Percentiles rank a stretch among this genome's conserved stretches.
Conservation (phyloP, 2,888 invertebrate species). For the Kuschelorhynchus macadamiae region DNA sequence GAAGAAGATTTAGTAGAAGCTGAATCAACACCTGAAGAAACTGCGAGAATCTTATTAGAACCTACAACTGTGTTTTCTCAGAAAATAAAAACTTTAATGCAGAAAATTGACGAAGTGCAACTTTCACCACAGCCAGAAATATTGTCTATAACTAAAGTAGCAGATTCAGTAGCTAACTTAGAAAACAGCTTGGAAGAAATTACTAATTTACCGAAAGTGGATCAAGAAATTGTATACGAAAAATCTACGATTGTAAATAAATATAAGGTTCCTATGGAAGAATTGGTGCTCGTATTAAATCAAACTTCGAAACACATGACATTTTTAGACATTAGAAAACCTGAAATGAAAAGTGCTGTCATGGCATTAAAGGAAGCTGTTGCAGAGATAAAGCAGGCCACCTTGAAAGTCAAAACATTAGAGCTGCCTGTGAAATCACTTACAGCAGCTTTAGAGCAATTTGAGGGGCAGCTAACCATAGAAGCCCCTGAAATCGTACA, state of each 20-base stretch:
- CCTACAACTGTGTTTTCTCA: too few species aligned
- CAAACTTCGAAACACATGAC: conserved; percentile 34
- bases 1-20: conserved; percentile 11
- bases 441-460: conserved; percentile 25
- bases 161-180: conserved; percentile 35
- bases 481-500: too few species aligned
- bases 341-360: conserved; percentile 45
- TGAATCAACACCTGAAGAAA: conserved; percentile 2
- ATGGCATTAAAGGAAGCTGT: conserved; percentile 42
- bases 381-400: conserved; percentile 7
- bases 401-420: conserved; percentile 24
- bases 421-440: conserved; percentile 36
- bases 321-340: conserved; percentile 37
- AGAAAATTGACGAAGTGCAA: conserved; percentile 37
- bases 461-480: conserved; percentile 25
- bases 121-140: conserved; percentile 41
- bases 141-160: conserved; percentile 44
- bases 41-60: neutral
- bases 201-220: neutral
- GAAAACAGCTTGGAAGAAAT: conserved; percentile 7
- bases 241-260: neutral
- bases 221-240: neutral
- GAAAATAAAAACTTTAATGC: conserved; percentile 40
- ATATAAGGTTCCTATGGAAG: conserved; percentile 3
- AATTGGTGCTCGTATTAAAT: neutral